Conservation (phyloP, 2,797 vertebrate genomes). For the Crypturellus tataupa region DNA sequence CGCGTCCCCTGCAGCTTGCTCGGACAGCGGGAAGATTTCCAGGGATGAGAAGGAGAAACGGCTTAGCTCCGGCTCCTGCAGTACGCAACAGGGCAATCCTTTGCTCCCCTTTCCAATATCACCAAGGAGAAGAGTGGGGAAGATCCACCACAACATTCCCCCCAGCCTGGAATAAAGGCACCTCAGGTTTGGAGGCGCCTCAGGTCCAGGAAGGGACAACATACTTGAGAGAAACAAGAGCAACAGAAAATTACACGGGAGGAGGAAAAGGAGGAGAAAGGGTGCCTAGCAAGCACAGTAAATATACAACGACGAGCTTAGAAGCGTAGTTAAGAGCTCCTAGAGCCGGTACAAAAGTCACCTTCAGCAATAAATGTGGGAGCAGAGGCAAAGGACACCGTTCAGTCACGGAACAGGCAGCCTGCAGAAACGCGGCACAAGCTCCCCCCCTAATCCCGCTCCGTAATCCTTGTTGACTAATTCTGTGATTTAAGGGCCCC, state of each 20-base stretch:
- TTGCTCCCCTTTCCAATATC: not conserved
- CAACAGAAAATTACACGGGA: accelerated
- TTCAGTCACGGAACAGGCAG: not conserved
- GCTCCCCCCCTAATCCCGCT: not conserved
- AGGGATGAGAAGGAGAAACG: not conserved
- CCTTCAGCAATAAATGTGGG: constrained; percentile 22
- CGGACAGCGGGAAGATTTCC: not conserved
- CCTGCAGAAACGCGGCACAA: not conserved
- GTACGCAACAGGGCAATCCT: not conserved
- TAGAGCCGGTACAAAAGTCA: constrained; percentile 54
- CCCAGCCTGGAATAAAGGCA: not conserved
- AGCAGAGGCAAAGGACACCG: constrained; percentile 48
- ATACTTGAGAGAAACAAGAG: not conserved
- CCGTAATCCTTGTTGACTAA: not conserved
- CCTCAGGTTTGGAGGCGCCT: not conserved
- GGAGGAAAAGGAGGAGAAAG: not conserved
- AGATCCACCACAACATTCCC: not conserved
- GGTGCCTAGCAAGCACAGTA: not conserved
- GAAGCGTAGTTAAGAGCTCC: not conserved
- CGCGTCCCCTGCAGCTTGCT: not conserved
- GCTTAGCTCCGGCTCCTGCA: not conserved
- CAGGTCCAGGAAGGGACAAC: not conserved
- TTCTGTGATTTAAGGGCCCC: not conserved
- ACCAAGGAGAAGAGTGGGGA: not conserved
- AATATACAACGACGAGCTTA: not conserved